A percentile compares a stretch with the other conserved stretches of the same genome.
Evolutionary conservation across 2,888 invertebrate species (phyloP).

Genomic region (Ecdyonurus torrentis): DNA sequence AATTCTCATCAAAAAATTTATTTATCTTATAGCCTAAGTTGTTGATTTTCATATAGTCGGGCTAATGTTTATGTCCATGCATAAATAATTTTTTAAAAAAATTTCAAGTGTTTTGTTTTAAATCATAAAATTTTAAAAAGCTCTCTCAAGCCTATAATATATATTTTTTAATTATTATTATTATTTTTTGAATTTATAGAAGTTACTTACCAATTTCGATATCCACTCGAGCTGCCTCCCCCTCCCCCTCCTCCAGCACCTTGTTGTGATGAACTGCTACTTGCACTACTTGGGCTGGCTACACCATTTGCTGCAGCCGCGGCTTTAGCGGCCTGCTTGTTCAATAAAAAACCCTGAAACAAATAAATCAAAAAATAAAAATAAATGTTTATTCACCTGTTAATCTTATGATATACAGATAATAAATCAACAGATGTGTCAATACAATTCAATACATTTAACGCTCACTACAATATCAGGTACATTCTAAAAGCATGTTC

Average conservation of each 20-base stretch:
- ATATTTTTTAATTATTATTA: no score
- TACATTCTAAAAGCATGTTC: no score
- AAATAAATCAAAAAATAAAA: conserved; percentile 9
- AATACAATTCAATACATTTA: conserved; percentile 6
- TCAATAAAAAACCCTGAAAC: conserved; percentile 58
- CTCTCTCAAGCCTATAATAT: no score
- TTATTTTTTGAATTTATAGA: no score
- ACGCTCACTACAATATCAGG: no score
- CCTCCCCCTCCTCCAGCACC: not conserved
- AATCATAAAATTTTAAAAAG: no score
- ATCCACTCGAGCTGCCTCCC: conserved; percentile 7
- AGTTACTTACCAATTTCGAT: conserved; percentile 8
- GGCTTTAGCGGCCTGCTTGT: conserved; percentile 56
- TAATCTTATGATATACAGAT: not conserved
- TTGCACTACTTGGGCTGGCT: conserved; percentile 21
- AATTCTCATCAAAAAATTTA: no score
- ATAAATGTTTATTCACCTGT: not conserved
- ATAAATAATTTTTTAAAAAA: no score
- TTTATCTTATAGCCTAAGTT: no score
- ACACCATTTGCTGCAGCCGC: conserved; percentile 36
- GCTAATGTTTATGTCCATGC: no score
- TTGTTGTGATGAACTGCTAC: not conserved
- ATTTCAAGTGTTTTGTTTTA: no score
- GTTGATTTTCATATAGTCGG: no score
- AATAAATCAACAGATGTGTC: conserved; percentile 7